Percentiles rank a stretch among this genome's conserved stretches.
phyloP scores from a whole-genome alignment of 1,140 invertebrate genomes.

The Zaprionus kolodkinae region DNA sequence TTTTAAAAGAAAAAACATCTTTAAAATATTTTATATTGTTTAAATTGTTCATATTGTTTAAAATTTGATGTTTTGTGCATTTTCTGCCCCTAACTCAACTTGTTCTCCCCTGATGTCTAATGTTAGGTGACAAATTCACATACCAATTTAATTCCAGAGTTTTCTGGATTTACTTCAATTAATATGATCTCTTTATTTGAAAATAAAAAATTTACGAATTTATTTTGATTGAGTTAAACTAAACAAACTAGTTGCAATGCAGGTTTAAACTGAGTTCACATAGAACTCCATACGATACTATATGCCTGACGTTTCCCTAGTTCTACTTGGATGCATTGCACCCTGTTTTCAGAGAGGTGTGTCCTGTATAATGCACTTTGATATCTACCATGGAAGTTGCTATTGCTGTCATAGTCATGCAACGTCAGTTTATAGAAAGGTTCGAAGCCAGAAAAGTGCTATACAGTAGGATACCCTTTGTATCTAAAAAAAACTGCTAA shows the following conservation, averaged over 20 bases:
- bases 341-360: conserved; percentile 21
- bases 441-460: conserved; percentile 8
- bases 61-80: too few species aligned
- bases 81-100: too few species aligned
- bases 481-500: too few species aligned
- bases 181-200: neutral
- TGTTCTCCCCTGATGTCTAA: neutral
- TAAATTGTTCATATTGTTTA: too few species aligned
- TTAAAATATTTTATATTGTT: neutral
- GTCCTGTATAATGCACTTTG: conserved; percentile 35
- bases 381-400: conserved; percentile 5
- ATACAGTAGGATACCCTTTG: neutral
- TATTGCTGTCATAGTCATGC: neutral
- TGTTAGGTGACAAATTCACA: neutral
- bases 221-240: neutral
- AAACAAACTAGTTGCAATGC: neutral
- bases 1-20: too few species aligned
- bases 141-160: neutral
- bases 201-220: neutral
- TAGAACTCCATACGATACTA: neutral
- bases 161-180: neutral
- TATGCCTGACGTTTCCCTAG: neutral
- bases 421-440: conserved; percentile 30
- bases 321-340: neutral
- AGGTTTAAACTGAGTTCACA: neutral